Evolutionary conservation across 1,140 invertebrate genomes (phyloP), one percentile per base, ranked within the genome.

Genomic region (Cydia amplana): DNA sequence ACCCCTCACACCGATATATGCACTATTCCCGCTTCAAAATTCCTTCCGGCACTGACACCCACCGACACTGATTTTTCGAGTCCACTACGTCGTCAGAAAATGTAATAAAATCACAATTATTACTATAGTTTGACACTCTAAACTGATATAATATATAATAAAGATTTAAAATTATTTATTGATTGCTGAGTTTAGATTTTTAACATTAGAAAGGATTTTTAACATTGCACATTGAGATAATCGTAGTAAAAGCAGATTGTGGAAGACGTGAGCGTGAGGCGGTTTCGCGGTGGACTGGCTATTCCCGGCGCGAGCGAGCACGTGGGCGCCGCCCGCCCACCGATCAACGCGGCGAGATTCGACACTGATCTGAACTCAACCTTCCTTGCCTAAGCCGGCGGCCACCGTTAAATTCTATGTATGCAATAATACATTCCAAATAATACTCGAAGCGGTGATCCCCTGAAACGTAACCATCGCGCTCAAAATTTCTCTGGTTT

Each of bases 301-400:
- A 92, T 92, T 92, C 89, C 87, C 77, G 85, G 88, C 82, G 70
- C 78, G 86, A 87, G 83, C 82, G 83, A 85, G 80, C 89, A 92
- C 90, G 90, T 92, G 91, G 91, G 87, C 83, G 85, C 72, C 72
- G 72, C 72, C 87, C 84, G 84, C 85, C 85, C 83, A 81, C 83
- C 87, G 88, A 87, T 90, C 87, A 90, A 90, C 90, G 87, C 85
- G 80, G 83, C 81, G 85, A 86, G 86, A 91, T 87, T 80, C 84
- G 88, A 90, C 85, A 89, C 65, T 70, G 65, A 70, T 70, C 65
- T 36, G 32, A 60, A 60, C 55, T 60, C 55, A 60, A 60, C 55
- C 55, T 60, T 60, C 55, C 55, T 60, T 60, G 55, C 85, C 88
- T 88, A 81, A 83, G 77, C 79, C 82, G 81, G 81, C 82, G 81